Percentiles rank a stretch among this genome's conserved stretches.
phyloP scores from a whole-genome alignment of 1,140 invertebrate species.

The Drosophila nigromelanica region DNA sequence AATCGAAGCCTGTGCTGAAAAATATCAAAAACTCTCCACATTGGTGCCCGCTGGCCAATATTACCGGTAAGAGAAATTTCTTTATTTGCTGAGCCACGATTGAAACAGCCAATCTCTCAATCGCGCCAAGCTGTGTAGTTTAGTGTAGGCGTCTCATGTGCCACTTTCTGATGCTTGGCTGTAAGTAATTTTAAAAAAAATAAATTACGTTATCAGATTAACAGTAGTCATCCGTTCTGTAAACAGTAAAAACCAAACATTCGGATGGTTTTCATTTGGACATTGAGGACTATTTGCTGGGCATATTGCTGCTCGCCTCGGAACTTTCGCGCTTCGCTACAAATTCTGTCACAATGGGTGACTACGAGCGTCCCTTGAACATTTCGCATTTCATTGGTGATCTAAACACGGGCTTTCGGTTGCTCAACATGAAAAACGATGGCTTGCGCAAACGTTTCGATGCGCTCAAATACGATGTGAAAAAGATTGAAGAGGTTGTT shows the following conservation, averaged over 20 bases:
- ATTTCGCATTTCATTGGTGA: slow-evolving; percentile 94
- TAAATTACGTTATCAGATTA: background rate
- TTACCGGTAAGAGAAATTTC: slow-evolving; percentile 85
- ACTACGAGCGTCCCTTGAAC: slow-evolving; percentile 91
- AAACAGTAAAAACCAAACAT: slow-evolving; percentile 85
- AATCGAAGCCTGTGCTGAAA: slow-evolving; percentile 86
- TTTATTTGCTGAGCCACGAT: background rate
- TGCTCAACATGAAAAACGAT: slow-evolving; percentile 97
- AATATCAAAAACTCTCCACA: slow-evolving; percentile 86
- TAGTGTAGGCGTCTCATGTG: slow-evolving; percentile 67
- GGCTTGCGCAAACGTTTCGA: slow-evolving; percentile 94
- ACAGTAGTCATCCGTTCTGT: background rate
- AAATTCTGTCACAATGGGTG: slow-evolving; percentile 94
- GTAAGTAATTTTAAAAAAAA: slow-evolving; percentile 84
- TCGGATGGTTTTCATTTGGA: slow-evolving; percentile 93
- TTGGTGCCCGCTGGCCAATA: slow-evolving; percentile 88
- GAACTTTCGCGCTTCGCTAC: slow-evolving; percentile 94
- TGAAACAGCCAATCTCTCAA: too few relatives aligned
- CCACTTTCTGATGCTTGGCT: slow-evolving; percentile 86
- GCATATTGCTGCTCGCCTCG: slow-evolving; percentile 91
- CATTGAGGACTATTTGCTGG: slow-evolving; percentile 95
- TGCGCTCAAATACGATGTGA: slow-evolving; percentile 95
- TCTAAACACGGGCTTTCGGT: slow-evolving; percentile 93
- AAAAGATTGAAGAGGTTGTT: slow-evolving; percentile 97
- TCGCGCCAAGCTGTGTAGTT: background rate